Conservation (phyloP, 2,113 vertebrate genomes). For the Gavia stellata region DNA sequence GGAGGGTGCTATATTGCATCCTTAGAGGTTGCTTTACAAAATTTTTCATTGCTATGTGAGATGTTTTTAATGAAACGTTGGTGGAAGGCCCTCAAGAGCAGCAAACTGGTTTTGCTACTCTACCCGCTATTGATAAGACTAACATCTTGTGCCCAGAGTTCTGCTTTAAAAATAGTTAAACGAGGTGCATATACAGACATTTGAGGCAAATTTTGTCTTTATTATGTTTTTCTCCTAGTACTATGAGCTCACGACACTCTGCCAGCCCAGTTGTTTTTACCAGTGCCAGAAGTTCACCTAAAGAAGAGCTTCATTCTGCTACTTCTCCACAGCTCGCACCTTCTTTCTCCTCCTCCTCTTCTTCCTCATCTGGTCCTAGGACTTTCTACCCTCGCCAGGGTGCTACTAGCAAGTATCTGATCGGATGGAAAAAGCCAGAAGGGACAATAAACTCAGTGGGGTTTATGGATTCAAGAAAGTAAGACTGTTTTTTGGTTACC, state of each 20-base stretch:
- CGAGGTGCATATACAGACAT: not conserved
- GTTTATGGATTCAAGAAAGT: slow-evolving; percentile 98
- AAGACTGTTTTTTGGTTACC: slow-evolving; percentile 68
- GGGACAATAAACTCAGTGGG: slow-evolving; percentile 98
- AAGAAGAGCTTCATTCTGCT: slow-evolving; percentile 87
- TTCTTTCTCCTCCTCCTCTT: slow-evolving; percentile 87
- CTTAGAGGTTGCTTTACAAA: not conserved
- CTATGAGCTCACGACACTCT: slow-evolving; percentile 85
- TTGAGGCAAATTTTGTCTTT: slow-evolving; percentile 35
- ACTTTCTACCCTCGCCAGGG: slow-evolving; percentile 98
- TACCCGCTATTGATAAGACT: fast-evolving
- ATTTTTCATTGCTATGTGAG: not conserved
- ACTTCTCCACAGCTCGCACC: slow-evolving; percentile 78
- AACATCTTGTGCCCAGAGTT: not conserved
- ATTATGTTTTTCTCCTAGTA: slow-evolving; percentile 65
- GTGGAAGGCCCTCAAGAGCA: not conserved
- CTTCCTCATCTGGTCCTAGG: slow-evolving; percentile 88
- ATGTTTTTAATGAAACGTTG: not conserved
- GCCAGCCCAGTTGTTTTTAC: slow-evolving; percentile 82
- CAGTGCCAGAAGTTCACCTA: slow-evolving; percentile 87
- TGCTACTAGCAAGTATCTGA: slow-evolving; percentile 98
- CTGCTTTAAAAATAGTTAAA: not conserved
- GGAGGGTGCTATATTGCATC: not conserved
- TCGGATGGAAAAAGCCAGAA: slow-evolving; percentile 98
- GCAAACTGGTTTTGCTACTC: not conserved